A percentile compares a stretch with the other conserved stretches of the same genome.
These are phyloP conservation scores for Rhynchonycteris naso DNA, from an alignment of 2,797 vertebrate species.

Conservation along the genomic window DNA sequence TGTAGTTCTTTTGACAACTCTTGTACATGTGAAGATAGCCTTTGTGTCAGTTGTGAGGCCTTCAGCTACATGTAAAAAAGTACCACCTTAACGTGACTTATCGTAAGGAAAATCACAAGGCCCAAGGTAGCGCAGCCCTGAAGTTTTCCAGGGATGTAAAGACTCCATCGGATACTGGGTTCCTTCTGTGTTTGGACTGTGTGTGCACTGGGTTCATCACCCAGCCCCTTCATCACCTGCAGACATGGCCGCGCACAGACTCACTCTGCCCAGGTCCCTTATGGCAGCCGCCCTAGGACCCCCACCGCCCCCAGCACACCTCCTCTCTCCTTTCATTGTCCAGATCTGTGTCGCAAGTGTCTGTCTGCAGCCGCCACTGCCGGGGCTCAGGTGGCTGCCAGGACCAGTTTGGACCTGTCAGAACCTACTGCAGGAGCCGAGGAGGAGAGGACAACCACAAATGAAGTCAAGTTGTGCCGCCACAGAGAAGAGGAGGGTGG, in stretches of 20 bases:
- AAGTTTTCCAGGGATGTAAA: neutral
- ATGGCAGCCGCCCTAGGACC: neutral
- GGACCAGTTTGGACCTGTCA: neutral
- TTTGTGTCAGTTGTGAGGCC: constrained; percentile 11
- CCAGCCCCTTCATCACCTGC: neutral
- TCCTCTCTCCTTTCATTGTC: constrained; percentile 6
- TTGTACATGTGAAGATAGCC: neutral
- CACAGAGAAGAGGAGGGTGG: neutral
- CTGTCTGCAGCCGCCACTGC: neutral
- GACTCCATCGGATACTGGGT: neutral
- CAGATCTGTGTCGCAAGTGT: neutral
- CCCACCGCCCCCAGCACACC: neutral
- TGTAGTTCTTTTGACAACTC: neutral
- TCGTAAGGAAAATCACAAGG: neutral
- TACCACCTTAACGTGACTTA: neutral
- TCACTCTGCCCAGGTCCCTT: neutral
- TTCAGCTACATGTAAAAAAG: neutral
- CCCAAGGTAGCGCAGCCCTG: neutral
- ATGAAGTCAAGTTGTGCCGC: neutral
- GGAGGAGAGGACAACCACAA: neutral
- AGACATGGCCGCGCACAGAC: neutral
- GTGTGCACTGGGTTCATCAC: neutral
- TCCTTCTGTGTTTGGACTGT: neutral
- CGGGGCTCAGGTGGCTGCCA: neutral
- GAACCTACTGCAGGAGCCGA: neutral